These are phyloP conservation scores for Pachyramphus minor DNA, from an alignment of 2,113 vertebrate genomes.

Conservation along the genomic window DNA sequence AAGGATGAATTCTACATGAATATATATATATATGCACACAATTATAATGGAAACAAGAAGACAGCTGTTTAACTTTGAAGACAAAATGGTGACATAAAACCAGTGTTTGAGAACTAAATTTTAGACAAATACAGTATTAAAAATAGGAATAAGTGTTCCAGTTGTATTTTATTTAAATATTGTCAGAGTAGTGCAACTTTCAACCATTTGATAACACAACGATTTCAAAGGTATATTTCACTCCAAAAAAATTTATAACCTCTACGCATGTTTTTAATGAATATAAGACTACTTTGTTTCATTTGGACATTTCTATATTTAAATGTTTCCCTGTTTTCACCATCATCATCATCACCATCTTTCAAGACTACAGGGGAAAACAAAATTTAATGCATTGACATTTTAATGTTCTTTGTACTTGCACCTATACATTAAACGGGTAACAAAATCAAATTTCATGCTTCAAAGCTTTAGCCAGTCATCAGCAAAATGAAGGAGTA, in stretches of 20 bases:
- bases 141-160: background rate
- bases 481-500: constrained; percentile 15
- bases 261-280: background rate
- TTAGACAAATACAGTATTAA: background rate
- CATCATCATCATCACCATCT: background rate
- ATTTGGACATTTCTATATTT: background rate
- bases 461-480: constrained; percentile 21
- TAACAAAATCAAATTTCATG: constrained; percentile 47
- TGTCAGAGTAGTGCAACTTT: background rate
- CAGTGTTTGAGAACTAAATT: background rate
- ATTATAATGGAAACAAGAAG: background rate
- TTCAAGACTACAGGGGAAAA: background rate
- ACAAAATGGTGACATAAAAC: background rate
- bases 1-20: background rate
- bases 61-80: background rate
- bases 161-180: background rate
- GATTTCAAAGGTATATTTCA: background rate
- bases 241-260: background rate
- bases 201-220: background rate
- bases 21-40: background rate
- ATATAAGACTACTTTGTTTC: background rate
- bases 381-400: background rate
- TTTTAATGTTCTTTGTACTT: constrained; percentile 1
- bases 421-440: background rate
- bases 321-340: background rate